These are phyloP conservation scores for Theristicus caerulescens DNA, from an alignment of 2,113 vertebrate genomes.

Conservation along the genomic window DNA sequence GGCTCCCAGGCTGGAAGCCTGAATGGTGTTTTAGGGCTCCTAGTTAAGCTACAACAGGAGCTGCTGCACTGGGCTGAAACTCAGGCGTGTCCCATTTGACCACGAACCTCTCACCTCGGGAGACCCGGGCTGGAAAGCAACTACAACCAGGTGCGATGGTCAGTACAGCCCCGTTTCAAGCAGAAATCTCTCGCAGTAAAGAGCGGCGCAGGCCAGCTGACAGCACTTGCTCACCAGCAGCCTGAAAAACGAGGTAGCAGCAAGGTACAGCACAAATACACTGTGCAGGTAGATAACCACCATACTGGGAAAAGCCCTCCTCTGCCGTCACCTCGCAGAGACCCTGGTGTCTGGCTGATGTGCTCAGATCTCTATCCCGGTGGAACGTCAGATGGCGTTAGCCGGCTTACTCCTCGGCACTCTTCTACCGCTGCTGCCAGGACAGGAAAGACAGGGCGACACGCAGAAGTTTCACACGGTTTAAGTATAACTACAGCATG, in stretches of 20 bases:
- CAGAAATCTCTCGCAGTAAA: background rate
- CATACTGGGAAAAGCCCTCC: background rate
- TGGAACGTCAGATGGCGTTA: background rate
- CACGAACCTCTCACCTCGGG: fast-evolving
- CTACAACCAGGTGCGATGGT: background rate
- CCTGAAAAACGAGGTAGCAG: background rate
- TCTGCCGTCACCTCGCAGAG: fast-evolving
- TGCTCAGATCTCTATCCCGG: background rate
- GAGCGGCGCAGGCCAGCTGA: background rate
- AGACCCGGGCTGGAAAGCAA: background rate
- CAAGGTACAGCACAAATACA: background rate
- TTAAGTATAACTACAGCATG: background rate
- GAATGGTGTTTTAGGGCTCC: background rate
- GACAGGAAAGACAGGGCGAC: background rate
- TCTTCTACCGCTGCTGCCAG: background rate
- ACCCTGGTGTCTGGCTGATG: background rate
- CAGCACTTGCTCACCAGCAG: background rate
- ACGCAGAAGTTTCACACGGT: background rate
- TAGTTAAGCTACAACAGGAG: background rate
- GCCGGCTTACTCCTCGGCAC: background rate
- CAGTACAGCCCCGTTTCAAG: background rate
- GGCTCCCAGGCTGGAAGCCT: background rate
- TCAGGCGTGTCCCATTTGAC: background rate
- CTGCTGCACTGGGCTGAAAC: background rate
- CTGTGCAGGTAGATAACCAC: background rate